Base-by-base conservation (phyloP, 2,113 vertebrate genomes). In the Romanogobio albipinnatus region DNA sequence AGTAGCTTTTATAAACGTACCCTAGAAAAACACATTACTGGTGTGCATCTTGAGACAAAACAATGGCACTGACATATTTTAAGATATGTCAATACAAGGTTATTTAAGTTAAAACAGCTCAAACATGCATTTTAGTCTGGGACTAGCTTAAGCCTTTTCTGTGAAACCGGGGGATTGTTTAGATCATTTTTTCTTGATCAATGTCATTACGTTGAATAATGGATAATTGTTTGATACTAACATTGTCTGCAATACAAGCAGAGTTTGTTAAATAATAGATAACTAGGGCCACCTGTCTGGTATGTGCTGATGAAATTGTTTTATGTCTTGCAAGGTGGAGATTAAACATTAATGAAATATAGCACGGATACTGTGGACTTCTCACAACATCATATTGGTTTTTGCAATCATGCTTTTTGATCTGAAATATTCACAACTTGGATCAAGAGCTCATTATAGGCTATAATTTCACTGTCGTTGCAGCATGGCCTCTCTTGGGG, bases 281-380 rank as follows among this genome's bases (percentile, higher is more conserved):
- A 33, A 47, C 33, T 49, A 22, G 49, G 14, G n/a, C 26, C 26
- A 36, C 26, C 61, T 68, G 45, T 51, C 79, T 36, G 61, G 62
- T 81, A 47, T 19, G 26, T 6, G 1, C 39, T 36, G 47, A 81
- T 33, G 10, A 68, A 81, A 68, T 10, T 11, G 39, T 26, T 17
- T 43, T 62, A 29, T 80, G 49, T 80, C 59, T 33, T 64, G 14
- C 43, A 11, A 45, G 4, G 45, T 22, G 45, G 1, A 53, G 9
- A 81, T 81, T 53, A 81, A 68, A 68, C 33, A 74, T 85, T 56
- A 43, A 87, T 59, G 24, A 70, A 70, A 43, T 3, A 4, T n/a
- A 79, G 75, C 43, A 68, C 51, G 24, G 14, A 33, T 45, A 59
- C 8, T 11, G 43, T 64, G n/a, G n/a, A 47, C 53, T 82, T 59